phyloP scores from a whole-genome alignment of 92 coral and sea anemone species.

The Galaxea fascicularis region DNA sequence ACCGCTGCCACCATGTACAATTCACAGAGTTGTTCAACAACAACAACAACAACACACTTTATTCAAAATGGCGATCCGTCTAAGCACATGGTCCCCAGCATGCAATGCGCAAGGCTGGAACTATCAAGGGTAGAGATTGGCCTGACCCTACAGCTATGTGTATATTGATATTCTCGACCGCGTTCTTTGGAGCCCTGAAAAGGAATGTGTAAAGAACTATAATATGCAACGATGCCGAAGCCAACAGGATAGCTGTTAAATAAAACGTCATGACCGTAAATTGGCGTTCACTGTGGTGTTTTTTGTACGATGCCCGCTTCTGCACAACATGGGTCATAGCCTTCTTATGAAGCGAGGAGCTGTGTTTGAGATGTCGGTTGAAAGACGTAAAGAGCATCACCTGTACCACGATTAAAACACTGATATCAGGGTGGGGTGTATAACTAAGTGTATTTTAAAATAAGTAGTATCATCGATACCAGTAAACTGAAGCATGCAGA shows the following conservation, averaged over 20 bases:
- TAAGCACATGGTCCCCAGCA: too few species aligned
- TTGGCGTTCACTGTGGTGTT: conserved; percentile 72
- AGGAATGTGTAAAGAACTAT: conserved; percentile 74
- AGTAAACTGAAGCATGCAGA: conserved; percentile 70
- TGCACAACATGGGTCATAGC: background rate
- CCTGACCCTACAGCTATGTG: too few species aligned
- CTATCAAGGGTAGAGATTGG: too few species aligned
- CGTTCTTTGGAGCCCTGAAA: conserved; percentile 49
- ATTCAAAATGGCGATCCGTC: too few species aligned
- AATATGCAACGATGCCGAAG: conserved; percentile 79
- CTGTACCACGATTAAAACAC: conserved; percentile 69
- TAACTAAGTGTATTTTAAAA: conserved; percentile 66
- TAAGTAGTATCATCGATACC: conserved; percentile 62
- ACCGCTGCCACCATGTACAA: too few species aligned
- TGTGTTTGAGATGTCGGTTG: conserved; percentile 59
- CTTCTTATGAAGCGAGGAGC: conserved; percentile 41
- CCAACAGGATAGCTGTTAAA: conserved; percentile 77
- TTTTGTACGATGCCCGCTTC: conserved; percentile 43
- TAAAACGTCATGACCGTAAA: conserved; percentile 79
- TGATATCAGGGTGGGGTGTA: conserved; percentile 78
- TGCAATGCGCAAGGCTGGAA: too few species aligned
- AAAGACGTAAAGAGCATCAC: conserved; percentile 67
- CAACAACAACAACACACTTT: too few species aligned
- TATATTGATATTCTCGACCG: conserved; percentile 57
- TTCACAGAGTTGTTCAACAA: too few species aligned